phyloP scores from a whole-genome alignment of 1,140 invertebrate genomes.

The Heliconius himera region DNA sequence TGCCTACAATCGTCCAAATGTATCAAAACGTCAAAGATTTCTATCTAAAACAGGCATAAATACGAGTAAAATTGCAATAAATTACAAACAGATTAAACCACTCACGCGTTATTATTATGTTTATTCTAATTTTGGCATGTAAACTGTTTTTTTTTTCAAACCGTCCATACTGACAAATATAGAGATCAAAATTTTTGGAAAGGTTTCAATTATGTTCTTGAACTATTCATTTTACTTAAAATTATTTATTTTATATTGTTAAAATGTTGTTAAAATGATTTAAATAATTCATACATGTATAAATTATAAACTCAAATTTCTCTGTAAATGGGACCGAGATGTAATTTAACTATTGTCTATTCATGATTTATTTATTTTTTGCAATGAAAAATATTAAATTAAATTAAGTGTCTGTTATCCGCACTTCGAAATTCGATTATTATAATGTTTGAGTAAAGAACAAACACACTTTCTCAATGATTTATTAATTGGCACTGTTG shows the following conservation, averaged over 20 bases:
- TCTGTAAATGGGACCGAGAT: neutral
- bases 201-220: neutral
- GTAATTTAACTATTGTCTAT: neutral
- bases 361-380: neutral
- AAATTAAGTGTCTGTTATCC: neutral
- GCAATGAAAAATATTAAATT: neutral
- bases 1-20: slow-evolving; percentile 12
- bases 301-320: neutral
- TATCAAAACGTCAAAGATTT: slow-evolving; percentile 6
- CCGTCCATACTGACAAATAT: neutral
- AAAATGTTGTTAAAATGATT: neutral
- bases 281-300: neutral
- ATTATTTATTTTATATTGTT: neutral
- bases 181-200: neutral
- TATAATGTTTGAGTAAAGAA: neutral
- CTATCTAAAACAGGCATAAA: neutral
- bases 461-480: neutral
- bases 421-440: neutral
- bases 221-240: neutral
- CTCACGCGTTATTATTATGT: neutral
- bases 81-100: neutral
- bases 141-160: neutral
- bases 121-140: slow-evolving; percentile 9
- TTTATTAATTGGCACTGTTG: slow-evolving; percentile 10
- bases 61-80: slow-evolving; percentile 1